A percentile compares a stretch with the other conserved stretches of the same genome.
phyloP scores from a whole-genome alignment of 1,140 invertebrate species.

The Portunus trituberculatus region DNA sequence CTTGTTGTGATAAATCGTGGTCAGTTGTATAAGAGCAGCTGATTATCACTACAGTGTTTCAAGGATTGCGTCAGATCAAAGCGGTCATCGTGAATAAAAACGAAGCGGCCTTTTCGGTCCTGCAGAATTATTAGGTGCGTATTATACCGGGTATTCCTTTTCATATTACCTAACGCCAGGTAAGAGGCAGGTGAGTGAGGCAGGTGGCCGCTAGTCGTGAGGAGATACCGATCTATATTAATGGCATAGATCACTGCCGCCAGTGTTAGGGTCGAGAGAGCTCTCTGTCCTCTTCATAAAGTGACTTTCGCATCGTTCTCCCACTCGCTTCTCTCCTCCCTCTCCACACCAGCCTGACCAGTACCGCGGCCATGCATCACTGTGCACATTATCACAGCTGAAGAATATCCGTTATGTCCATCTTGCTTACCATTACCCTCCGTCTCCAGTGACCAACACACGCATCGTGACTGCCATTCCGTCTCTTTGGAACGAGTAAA shows the following conservation, averaged over 20 bases:
- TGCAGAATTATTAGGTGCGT: not conserved
- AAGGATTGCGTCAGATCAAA: not conserved
- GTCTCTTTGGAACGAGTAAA: not conserved
- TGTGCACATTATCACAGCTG: not conserved
- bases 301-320: not conserved
- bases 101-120: not conserved
- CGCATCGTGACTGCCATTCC: not conserved
- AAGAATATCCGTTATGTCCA: not conserved
- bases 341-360: not conserved
- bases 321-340: not conserved
- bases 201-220: not conserved
- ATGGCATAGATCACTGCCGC: conserved; percentile 18
- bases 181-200: conserved; percentile 9
- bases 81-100: not conserved
- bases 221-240: conserved; percentile 8
- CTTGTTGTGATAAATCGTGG: not conserved
- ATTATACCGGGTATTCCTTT: not conserved
- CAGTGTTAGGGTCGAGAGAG: not conserved
- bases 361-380: not conserved
- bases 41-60: not conserved
- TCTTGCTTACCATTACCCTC: not conserved
- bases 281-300: not conserved
- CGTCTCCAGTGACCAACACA: not conserved
- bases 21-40: not conserved
- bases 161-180: not conserved